Percentiles rank a stretch among this genome's conserved stretches.
phyloP scores from a whole-genome alignment of 1,140 invertebrate genomes.

The Paracyclopina nana region DNA sequence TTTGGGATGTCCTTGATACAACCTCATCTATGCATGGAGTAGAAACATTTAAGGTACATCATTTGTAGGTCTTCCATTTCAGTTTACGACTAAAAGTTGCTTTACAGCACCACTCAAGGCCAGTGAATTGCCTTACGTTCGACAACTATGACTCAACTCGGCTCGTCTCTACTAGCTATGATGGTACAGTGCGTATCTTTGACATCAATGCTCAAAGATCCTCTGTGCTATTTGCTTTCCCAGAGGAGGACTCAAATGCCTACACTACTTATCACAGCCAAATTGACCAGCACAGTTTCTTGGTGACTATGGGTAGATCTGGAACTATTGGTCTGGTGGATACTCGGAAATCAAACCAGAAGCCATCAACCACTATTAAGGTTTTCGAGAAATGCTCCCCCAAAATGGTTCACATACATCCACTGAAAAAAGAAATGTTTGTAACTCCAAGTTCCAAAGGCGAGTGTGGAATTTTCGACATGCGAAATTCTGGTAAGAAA shows the following conservation, averaged over 20 bases:
- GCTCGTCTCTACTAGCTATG: background rate
- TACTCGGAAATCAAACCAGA: background rate
- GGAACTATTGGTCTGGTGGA: background rate
- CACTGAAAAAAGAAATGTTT: background rate
- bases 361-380: background rate
- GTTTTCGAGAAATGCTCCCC: background rate
- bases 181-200: background rate
- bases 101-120: background rate
- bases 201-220: background rate
- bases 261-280: background rate
- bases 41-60: background rate
- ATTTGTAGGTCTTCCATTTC: background rate
- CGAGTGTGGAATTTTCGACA: background rate
- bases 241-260: background rate
- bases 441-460: background rate
- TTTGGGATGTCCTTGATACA: background rate
- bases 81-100: background rate
- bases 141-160: background rate
- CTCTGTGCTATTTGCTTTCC: background rate
- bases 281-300: background rate
- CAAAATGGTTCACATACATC: constrained; percentile 1
- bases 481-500: background rate
- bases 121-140: background rate
- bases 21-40: background rate
- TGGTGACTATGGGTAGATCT: background rate